Evolutionary conservation across 2,797 vertebrate species (phyloP), one percentile per base, ranked within the genome.

Genomic region (Gobio occitaniae): DNA sequence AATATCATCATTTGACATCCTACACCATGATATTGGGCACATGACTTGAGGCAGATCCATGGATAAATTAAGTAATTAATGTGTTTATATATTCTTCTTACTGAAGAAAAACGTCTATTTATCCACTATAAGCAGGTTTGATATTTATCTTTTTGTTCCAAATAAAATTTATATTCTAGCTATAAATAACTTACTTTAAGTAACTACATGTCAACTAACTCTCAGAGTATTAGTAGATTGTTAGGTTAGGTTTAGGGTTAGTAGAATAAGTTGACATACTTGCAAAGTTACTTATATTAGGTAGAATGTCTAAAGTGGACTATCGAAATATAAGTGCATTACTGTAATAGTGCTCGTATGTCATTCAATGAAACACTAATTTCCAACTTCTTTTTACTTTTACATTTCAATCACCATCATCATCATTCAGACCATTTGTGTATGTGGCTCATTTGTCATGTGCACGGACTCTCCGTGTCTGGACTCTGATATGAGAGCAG

Each of bases 401-500:
- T 19, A 8, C 52, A 29, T 38, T 61, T 63, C 25, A 79, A 17
- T 66, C 38, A 63, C 11, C 41, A 29, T 48, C 80, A 48, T 71
- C n/a, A 63, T 63, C 25, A 50, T 61, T 83, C 9, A 76, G 32
- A 52, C 17, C 8, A 4, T 78, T 63, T 38, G 12, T 71, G 11
- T 29, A 19, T 52, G 61, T 52, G 66, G 56, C 76, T 54, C 41
- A 76, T 83, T 80, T 81, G 41, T 78, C 9, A 72, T 83, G 50
- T 81, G 71, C 52, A 83, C 36, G 44, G n/a, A 61, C 79, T 85
- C 16, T 41, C 10, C 32, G 15, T 77, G 54, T 52, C 38, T 71
- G 84, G 80, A 78, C 65, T 76, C 70, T 78, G 59, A 79, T 80
- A 84, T 41, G 56, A 71, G 69, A 82, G 78, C 81, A 72, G 54